Conservation (phyloP, 2,797 vertebrate genomes). For the Lateolabrax maculatus region DNA sequence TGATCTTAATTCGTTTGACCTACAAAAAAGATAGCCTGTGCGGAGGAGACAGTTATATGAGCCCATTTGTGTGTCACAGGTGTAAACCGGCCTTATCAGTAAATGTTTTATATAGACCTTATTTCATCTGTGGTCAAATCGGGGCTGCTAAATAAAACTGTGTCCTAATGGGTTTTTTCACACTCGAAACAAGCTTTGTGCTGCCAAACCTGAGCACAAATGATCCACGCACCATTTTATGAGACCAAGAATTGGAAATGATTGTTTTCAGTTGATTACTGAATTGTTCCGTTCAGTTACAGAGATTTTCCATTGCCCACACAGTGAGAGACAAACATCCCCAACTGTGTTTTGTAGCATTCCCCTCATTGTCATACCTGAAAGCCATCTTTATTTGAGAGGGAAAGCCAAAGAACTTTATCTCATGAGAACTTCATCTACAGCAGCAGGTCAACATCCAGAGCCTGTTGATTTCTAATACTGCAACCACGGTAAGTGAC, state of each 20-base stretch:
- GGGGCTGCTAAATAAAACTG: conserved; percentile 3
- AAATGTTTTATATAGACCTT: conserved; percentile 40
- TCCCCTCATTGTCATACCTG: conserved; percentile 42
- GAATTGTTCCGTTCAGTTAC: conserved; percentile 67
- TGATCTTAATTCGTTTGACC: conserved; percentile 76
- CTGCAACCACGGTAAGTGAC: conserved; percentile 63
- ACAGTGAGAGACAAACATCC: conserved; percentile 68
- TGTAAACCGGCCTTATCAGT: conserved; percentile 45
- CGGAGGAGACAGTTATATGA: conserved; percentile 50
- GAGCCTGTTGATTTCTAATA: conserved; percentile 35
- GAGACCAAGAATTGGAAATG: conserved; percentile 18
- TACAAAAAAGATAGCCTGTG: conserved; percentile 66
- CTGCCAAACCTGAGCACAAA: conserved; percentile 18
- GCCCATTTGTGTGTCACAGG: conserved; percentile 63
- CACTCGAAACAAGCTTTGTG: not conserved
- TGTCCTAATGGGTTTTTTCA: not conserved
- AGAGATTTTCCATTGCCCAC: conserved; percentile 79
- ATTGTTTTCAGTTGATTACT: conserved; percentile 49
- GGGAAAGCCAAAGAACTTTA: conserved; percentile 21
- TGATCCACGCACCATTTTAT: not conserved
- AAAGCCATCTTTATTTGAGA: conserved; percentile 37
- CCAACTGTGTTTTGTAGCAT: conserved; percentile 52
- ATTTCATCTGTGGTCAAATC: conserved; percentile 39
- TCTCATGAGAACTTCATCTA: conserved; percentile 27
- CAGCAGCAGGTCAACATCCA: conserved; percentile 52